Conservation (phyloP, 2,113 vertebrate genomes). For the Nesogale talazaci region DNA sequence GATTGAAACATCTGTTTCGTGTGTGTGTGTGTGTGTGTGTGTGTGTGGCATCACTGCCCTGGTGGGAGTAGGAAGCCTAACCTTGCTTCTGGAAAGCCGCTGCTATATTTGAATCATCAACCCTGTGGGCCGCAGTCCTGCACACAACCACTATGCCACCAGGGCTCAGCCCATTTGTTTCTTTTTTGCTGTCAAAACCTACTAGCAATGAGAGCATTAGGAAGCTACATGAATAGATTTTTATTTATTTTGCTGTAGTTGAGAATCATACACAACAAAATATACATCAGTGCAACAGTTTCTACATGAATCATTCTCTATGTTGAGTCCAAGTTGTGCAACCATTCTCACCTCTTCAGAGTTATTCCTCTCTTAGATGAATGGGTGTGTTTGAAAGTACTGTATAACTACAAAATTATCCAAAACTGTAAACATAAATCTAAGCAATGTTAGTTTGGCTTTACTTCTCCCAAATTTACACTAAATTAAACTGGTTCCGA, state of each 20-base stretch:
- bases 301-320: neutral
- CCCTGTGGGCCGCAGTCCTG: too few species aligned
- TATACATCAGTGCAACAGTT: neutral
- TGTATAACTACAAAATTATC: neutral
- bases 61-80: too few species aligned
- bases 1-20: too few species aligned
- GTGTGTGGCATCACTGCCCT: too few species aligned
- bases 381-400: conserved; percentile 45
- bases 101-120: too few species aligned
- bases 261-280: neutral
- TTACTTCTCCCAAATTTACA: conserved; percentile 19
- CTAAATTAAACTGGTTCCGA: conserved; percentile 46
- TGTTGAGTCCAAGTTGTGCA: neutral
- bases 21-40: too few species aligned
- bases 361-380: neutral
- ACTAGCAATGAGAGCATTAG: neutral
- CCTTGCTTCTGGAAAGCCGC: too few species aligned
- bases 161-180: too few species aligned
- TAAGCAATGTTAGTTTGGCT: conserved; percentile 18
- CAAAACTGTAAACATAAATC: neutral
- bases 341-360: neutral
- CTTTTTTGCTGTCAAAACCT: too few species aligned
- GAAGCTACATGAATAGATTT: conserved; percentile 45
- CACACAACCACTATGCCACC: too few species aligned
- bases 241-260: neutral